Conservation (phyloP, 1,140 invertebrate genomes). For the Bombus breviceps region DNA sequence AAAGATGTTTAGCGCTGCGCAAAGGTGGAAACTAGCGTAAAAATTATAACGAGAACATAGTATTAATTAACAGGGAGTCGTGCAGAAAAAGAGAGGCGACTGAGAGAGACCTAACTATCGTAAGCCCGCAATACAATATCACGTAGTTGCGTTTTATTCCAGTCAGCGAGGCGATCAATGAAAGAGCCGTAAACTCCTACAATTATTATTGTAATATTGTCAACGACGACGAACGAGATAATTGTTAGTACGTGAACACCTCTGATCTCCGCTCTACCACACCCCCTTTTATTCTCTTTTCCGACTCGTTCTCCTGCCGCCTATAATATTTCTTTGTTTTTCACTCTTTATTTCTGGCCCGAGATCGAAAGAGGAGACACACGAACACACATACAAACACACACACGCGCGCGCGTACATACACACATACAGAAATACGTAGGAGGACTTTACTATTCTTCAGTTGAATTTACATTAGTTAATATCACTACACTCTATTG, state of each 20-base stretch:
- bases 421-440: not conserved
- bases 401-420: too few species aligned
- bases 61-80: conserved; percentile 43
- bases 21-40: conserved; percentile 39
- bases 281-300: conserved; percentile 49
- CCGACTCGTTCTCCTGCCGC: conserved; percentile 33
- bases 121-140: conserved; percentile 40
- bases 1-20: conserved; percentile 14
- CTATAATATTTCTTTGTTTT: conserved; percentile 5
- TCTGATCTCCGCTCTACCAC: conserved; percentile 56
- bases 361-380: not conserved
- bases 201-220: conserved; percentile 44
- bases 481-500: conserved; percentile 54
- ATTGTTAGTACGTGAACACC: conserved; percentile 30
- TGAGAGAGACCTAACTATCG: conserved; percentile 58
- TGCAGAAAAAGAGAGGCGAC: conserved; percentile 32
- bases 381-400: too few species aligned
- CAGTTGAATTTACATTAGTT: conserved; percentile 62
- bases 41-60: conserved; percentile 46
- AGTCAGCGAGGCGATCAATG: conserved; percentile 39
- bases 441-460: conserved; percentile 36
- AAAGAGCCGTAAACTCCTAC: conserved; percentile 24
- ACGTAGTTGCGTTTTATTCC: conserved; percentile 56
- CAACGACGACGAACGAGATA: conserved; percentile 9
- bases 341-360: not conserved